Conservation (phyloP, 2,797 vertebrate species). For the Galago senegalensis region DNA sequence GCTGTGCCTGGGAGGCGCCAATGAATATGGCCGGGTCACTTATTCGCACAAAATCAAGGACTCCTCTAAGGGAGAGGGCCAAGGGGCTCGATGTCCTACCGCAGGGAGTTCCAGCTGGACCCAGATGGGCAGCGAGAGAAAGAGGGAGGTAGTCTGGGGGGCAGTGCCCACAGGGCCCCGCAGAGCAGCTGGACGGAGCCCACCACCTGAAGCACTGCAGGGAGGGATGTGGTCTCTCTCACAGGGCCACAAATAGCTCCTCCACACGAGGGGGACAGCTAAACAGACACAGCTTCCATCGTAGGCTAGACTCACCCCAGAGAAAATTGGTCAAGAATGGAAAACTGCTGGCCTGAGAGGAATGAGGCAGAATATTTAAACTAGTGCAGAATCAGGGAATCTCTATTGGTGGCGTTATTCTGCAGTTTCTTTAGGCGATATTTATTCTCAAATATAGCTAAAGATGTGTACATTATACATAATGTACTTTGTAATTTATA, state of each 20-base stretch:
- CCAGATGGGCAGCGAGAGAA: not conserved
- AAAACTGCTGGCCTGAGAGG: not conserved
- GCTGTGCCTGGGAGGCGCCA: not conserved
- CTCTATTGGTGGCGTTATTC: not conserved
- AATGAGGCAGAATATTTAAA: accelerated
- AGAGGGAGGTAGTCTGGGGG: not conserved
- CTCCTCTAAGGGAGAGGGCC: too few species aligned
- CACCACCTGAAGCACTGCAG: not conserved
- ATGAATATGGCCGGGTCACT: accelerated
- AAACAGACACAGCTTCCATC: accelerated
- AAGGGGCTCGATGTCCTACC: accelerated
- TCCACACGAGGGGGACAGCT: accelerated
- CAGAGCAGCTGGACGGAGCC: too few species aligned
- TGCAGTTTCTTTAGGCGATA: not conserved
- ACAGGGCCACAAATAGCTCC: not conserved
- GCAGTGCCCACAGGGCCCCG: too few species aligned
- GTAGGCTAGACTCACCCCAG: not conserved
- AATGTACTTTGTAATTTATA: not conserved
- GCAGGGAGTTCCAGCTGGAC: accelerated
- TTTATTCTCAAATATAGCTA: not conserved
- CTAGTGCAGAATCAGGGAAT: accelerated
- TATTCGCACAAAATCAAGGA: not conserved
- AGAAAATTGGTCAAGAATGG: not conserved
- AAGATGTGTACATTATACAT: not conserved
- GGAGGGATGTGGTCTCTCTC: accelerated